Evolutionary conservation across 2,888 invertebrate genomes (phyloP).

Genomic region (Gryllus longicercus): DNA sequence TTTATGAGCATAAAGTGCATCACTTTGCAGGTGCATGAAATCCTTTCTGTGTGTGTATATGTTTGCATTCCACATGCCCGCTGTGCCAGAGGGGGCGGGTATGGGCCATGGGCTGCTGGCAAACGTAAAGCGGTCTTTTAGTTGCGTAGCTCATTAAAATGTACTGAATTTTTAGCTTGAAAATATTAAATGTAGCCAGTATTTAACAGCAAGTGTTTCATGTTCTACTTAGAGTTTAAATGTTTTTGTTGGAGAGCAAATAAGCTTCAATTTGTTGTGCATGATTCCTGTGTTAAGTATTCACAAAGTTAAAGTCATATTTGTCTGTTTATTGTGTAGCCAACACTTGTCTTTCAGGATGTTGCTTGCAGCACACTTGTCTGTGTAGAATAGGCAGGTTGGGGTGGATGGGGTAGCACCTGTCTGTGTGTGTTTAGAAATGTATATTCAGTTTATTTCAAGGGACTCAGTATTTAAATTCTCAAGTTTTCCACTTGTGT

Average conservation of each 20-base stretch:
- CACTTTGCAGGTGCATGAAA: background rate
- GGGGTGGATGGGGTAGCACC: background rate
- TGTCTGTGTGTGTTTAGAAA: background rate
- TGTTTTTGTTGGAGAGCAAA: slow-evolving; percentile 19
- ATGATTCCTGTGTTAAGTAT: background rate
- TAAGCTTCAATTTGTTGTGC: slow-evolving; percentile 9
- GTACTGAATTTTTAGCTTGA: slow-evolving; percentile 18
- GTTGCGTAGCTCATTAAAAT: slow-evolving; percentile 12
- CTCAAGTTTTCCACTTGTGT: slow-evolving; percentile 17
- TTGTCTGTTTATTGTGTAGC: slow-evolving; percentile 17
- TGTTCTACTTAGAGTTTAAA: slow-evolving; percentile 12
- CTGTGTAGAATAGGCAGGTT: background rate
- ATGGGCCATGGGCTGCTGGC: background rate
- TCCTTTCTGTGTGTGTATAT: background rate
- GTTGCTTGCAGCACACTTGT: background rate
- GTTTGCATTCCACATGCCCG: background rate
- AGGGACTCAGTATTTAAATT: slow-evolving; percentile 10
- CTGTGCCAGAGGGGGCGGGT: too few species aligned
- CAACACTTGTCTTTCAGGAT: background rate
- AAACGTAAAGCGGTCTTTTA: slow-evolving; percentile 5
- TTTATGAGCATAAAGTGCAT: background rate
- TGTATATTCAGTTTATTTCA: background rate
- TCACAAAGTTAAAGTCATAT: slow-evolving; percentile 17
- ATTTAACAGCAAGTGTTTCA: slow-evolving; percentile 3
- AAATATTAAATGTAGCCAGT: slow-evolving; percentile 11